These are phyloP conservation scores for Macrochelys suwanniensis DNA, from an alignment of 2,797 vertebrate genomes.

Conservation along the genomic window DNA sequence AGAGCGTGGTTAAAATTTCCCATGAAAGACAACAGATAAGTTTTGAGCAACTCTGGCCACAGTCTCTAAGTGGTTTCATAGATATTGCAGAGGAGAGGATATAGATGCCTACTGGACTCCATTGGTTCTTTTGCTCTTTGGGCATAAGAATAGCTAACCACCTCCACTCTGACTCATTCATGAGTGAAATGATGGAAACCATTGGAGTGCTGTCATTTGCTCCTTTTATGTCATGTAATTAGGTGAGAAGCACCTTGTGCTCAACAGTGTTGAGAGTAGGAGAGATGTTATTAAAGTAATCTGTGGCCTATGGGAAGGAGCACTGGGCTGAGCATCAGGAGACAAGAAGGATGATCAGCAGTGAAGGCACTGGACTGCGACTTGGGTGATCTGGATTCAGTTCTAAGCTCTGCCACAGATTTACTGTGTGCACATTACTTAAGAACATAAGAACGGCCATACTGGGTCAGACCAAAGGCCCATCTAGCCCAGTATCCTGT, in stretches of 20 bases:
- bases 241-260: accelerated
- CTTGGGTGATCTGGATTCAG: not conserved
- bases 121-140: not conserved
- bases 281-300: not conserved
- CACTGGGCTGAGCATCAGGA: not conserved
- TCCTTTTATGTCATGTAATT: not conserved
- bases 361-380: not conserved
- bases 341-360: not conserved
- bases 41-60: not conserved
- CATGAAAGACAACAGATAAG: not conserved
- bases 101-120: not conserved
- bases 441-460: not conserved
- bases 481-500: too few species aligned
- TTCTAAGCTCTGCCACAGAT: too few species aligned
- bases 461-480: too few species aligned
- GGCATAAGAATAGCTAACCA: not conserved
- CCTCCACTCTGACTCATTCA: not conserved
- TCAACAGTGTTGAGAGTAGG: accelerated
- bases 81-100: not conserved
- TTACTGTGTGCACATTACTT: not conserved
- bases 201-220: not conserved
- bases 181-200: not conserved
- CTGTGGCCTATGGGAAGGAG: not conserved
- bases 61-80: not conserved
- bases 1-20: not conserved